These are phyloP conservation scores for Limnodromus scolopaceus DNA, from an alignment of 2,797 vertebrate species.

Conservation along the genomic window DNA sequence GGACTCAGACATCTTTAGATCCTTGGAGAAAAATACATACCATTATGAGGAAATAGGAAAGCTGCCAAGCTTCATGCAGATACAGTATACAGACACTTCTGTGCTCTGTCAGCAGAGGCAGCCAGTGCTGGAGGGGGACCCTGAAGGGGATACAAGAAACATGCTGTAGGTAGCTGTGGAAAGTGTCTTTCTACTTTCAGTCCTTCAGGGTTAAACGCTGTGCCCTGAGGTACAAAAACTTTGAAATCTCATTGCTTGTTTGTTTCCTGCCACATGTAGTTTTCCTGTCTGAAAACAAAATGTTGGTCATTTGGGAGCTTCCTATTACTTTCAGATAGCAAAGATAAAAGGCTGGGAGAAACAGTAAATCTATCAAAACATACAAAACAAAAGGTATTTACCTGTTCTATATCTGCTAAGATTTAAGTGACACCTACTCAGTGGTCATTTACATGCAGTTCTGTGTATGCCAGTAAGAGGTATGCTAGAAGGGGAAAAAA, in stretches of 20 bases:
- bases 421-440: slow-evolving; percentile 67
- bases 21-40: not conserved
- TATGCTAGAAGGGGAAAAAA: not conserved
- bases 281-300: slow-evolving; percentile 44
- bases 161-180: not conserved
- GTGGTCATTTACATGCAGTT: slow-evolving; percentile 44
- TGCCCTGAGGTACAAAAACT: not conserved
- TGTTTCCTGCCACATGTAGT: slow-evolving; percentile 19
- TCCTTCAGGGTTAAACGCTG: not conserved
- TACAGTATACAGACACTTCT: not conserved
- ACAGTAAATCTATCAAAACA: slow-evolving; percentile 21
- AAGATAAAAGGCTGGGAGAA: slow-evolving; percentile 51
- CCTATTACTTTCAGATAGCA: slow-evolving; percentile 38
- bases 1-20: not conserved
- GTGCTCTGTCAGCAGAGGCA: not conserved
- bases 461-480: slow-evolving; percentile 8
- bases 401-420: slow-evolving; percentile 55
- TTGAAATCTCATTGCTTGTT: slow-evolving; percentile 36
- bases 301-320: slow-evolving; percentile 48
- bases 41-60: not conserved
- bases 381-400: slow-evolving; percentile 47
- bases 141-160: not conserved
- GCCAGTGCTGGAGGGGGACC: not conserved
- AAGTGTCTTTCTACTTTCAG: not conserved
- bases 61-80: slow-evolving; percentile 15